Base-by-base conservation (phyloP, 2,113 vertebrate species). In the Apodemus speciosus region DNA sequence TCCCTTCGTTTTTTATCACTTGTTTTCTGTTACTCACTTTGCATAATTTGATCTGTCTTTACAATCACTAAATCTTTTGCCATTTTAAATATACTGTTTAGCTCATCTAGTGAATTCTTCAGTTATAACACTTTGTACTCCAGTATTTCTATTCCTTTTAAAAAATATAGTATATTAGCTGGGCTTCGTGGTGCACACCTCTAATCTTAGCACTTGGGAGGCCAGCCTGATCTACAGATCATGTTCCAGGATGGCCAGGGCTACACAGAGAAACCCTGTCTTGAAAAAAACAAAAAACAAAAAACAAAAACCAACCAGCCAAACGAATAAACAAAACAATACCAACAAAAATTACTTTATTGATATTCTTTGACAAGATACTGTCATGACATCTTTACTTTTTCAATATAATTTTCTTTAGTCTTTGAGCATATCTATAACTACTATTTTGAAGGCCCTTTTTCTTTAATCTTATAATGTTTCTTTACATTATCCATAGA, bases 371-470 rank as follows among this genome's bases (percentile, higher is more conserved):
- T 93, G 35, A 81, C 46, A 40, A 68, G 58, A 32, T 38, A 58
- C 56, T 87, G 30, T 80, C 32, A 73, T 72, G 30, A 60, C 2
- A 90, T 38, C 18, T 87, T 87, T 87, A 86, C 76, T 76, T 76
- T 35, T 91, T 83, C 77, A 86, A 35, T 27, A 21, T 86, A 49
- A 46, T 86, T 86, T 66, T 15, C 32, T 90, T 95, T 81, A 40
- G 60, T 90, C 15, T 90, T 90, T 90, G 66, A 81, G 56, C 56
- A 81, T 81, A 60, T 81, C 38, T 87, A 32, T 43, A 73, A 35
- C 38, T 64, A 85, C n/a, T 81, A 10, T 14, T 86, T 90, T 92
- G 43, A 90, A 89, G 71, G 23, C 11, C 10, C 88, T 88, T 71
- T 92, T 25, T 81, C 58, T 86, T 80, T 9, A 86, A 3, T 80